Conservation (phyloP, 2,888 invertebrate species). For the Acleris holmiana region DNA sequence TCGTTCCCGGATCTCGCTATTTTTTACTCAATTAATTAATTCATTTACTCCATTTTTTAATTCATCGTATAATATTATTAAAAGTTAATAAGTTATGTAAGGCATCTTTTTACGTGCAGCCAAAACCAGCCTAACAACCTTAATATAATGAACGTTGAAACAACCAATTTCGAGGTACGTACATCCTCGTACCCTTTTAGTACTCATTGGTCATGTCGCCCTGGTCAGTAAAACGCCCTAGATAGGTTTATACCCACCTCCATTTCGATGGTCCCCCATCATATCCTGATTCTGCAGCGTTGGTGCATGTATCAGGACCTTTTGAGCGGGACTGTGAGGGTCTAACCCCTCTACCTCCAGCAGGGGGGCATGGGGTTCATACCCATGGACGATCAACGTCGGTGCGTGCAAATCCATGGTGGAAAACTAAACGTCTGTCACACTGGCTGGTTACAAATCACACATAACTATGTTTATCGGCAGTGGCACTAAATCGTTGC, state of each 20-base stretch:
- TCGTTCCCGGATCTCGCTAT: too few relatives aligned
- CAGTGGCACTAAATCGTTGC: conserved; percentile 51
- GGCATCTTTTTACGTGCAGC: too few relatives aligned
- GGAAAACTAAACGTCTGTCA: conserved; percentile 25
- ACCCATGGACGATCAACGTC: conserved; percentile 73
- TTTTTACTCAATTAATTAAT: too few relatives aligned
- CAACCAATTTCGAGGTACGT: too few relatives aligned
- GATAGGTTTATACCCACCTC: conserved; percentile 59
- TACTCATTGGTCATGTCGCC: neutral
- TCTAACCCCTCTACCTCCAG: conserved; percentile 78
- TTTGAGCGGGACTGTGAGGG: conserved; percentile 79
- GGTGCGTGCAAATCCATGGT: conserved; percentile 80
- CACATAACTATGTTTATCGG: conserved; percentile 14
- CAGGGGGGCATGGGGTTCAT: conserved; percentile 77
- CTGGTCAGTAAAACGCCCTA: neutral
- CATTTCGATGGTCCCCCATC: conserved; percentile 75
- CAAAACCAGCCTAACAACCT: too few relatives aligned
- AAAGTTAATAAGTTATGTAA: too few relatives aligned
- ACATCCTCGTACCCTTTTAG: too few relatives aligned
- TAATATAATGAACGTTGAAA: too few relatives aligned
- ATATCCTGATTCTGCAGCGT: conserved; percentile 74
- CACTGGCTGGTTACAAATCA: conserved; percentile 8
- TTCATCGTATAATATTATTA: too few relatives aligned
- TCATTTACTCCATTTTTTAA: too few relatives aligned
- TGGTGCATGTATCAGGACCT: conserved; percentile 77